phyloP scores from a whole-genome alignment of 2,113 vertebrate species.

The Psilopsiagon aurifrons region DNA sequence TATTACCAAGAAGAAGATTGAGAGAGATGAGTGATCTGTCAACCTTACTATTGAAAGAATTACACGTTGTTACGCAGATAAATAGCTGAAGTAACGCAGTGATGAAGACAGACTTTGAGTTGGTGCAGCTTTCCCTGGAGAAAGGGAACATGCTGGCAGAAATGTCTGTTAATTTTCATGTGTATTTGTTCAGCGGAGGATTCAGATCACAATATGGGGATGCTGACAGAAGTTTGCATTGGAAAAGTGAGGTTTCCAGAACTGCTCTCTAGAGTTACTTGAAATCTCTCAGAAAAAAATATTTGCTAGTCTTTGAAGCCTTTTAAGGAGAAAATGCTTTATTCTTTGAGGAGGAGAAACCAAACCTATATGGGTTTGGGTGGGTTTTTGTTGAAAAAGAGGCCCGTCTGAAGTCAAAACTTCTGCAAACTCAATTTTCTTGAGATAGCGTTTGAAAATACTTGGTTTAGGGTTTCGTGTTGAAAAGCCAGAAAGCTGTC shows the following conservation, averaged over 20 bases:
- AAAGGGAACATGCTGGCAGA: background rate
- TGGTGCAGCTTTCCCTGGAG: background rate
- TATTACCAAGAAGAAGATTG: conserved; percentile 7
- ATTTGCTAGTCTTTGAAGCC: background rate
- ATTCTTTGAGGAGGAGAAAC: background rate
- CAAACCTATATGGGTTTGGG: background rate
- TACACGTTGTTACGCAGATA: background rate
- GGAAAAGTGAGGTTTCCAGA: background rate
- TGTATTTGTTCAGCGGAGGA: background rate
- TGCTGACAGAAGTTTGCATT: background rate
- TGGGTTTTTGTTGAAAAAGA: background rate
- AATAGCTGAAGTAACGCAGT: background rate
- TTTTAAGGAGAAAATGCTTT: background rate
- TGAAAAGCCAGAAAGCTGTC: conserved; percentile 3
- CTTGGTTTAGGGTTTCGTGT: background rate
- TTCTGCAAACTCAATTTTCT: background rate
- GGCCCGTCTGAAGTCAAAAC: background rate
- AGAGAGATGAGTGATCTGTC: conserved; percentile 3
- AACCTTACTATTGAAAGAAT: background rate
- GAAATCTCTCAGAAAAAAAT: background rate
- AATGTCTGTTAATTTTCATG: background rate
- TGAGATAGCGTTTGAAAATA: background rate
- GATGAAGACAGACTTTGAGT: background rate
- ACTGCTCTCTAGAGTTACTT: background rate
- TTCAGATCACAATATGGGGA: background rate